Percentiles rank a stretch among this genome's conserved stretches.
phyloP scores from a whole-genome alignment of 2,797 vertebrate species.

The Megalops cyprinoides region DNA sequence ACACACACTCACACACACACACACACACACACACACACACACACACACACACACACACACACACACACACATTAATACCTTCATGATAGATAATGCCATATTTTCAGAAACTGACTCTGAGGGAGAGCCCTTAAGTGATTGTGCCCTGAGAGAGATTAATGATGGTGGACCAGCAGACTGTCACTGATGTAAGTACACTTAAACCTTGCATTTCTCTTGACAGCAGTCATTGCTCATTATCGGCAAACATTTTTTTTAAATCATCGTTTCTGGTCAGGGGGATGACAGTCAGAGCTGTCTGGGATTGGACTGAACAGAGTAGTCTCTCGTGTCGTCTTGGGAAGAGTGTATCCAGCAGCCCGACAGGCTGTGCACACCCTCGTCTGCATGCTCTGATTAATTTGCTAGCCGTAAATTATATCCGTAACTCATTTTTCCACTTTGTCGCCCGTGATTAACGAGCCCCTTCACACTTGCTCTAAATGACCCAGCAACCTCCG shows the following conservation, averaged over 20 bases:
- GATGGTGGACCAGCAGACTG: background rate
- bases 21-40: slow-evolving; percentile 5
- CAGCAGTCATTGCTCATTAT: background rate
- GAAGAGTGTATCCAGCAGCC: background rate
- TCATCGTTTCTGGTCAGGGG: background rate
- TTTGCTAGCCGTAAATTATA: slow-evolving; percentile 62
- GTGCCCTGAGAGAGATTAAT: background rate
- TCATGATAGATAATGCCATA: no score
- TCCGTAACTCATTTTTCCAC: slow-evolving; percentile 63
- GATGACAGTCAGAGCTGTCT: background rate
- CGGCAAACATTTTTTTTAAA: background rate
- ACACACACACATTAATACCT: no score
- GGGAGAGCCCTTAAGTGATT: background rate
- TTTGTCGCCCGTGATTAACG: slow-evolving; percentile 65
- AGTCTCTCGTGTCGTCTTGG: background rate
- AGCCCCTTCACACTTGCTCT: slow-evolving; percentile 61
- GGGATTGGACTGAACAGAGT: background rate
- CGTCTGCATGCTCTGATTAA: slow-evolving; percentile 54
- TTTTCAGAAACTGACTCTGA: slow-evolving; percentile 15
- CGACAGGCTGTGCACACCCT: background rate
- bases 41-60: background rate
- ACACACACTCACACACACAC: slow-evolving; percentile 2
- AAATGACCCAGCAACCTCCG: slow-evolving; percentile 39
- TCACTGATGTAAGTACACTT: slow-evolving; percentile 6
- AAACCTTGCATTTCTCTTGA: no score